phyloP scores from a whole-genome alignment of 2,113 vertebrate genomes.

The Toxostoma redivivum region DNA sequence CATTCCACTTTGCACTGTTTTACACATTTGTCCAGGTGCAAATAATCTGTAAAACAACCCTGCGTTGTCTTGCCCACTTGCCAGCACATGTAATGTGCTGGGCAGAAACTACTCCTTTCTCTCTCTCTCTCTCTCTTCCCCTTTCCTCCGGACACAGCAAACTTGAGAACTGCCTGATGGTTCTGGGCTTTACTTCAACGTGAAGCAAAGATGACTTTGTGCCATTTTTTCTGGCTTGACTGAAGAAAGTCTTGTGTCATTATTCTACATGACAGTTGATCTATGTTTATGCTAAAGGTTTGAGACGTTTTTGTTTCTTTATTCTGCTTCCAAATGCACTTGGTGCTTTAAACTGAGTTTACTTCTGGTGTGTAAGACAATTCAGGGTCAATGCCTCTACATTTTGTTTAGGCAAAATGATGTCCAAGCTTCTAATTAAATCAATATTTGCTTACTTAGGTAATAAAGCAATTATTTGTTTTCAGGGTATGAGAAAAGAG shows the following conservation, averaged over 20 bases:
- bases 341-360: background rate
- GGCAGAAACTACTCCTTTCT: background rate
- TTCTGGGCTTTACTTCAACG: conserved; percentile 31
- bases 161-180: conserved; percentile 16
- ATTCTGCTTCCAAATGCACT: background rate
- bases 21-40: background rate
- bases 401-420: conserved; percentile 8
- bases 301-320: conserved; percentile 12
- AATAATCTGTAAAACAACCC: background rate
- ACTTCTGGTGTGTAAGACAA: conserved; percentile 7
- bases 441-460: background rate
- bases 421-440: background rate
- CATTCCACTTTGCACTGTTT: background rate
- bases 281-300: conserved; percentile 51
- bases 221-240: background rate
- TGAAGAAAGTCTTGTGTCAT: conserved; percentile 35
- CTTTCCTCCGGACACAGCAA: background rate
- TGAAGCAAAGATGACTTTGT: background rate
- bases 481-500: background rate
- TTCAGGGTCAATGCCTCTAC: conserved; percentile 15
- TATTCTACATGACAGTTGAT: conserved; percentile 46
- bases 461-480: conserved; percentile 1
- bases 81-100: background rate
- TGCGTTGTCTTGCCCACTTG: background rate
- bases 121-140: background rate